A percentile compares a stretch with the other conserved stretches of the same genome.
Evolutionary conservation across 2,888 invertebrate species (phyloP).

Genomic region (Xanthorhoe designata): DNA sequence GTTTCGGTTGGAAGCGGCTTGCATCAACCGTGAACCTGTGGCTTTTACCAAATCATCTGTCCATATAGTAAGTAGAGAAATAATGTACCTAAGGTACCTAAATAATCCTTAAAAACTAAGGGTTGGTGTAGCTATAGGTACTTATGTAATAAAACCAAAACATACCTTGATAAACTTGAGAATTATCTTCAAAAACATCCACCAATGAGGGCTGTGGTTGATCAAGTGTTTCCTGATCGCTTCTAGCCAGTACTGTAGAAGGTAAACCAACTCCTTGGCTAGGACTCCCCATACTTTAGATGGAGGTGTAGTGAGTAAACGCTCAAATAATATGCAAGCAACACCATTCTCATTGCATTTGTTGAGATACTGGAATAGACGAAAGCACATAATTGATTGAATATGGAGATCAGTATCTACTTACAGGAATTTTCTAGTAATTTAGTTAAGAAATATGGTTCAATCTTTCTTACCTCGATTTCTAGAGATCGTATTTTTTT

Average conservation of each 20-base stretch:
- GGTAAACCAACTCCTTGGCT: constrained; percentile 60
- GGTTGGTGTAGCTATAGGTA: neutral
- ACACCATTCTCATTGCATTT: constrained; percentile 67
- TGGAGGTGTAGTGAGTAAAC: constrained; percentile 58
- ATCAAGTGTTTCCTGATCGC: constrained; percentile 65
- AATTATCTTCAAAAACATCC: constrained; percentile 64
- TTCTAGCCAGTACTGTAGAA: constrained; percentile 71
- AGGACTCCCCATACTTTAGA: constrained; percentile 67
- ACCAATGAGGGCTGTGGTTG: constrained; percentile 62
- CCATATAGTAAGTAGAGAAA: too few relatives aligned
- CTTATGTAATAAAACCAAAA: neutral
- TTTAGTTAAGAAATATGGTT: neutral
- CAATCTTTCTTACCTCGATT: constrained; percentile 63
- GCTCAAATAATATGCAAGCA: constrained; percentile 61
- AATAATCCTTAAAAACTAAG: too few relatives aligned
- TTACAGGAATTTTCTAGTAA: too few relatives aligned
- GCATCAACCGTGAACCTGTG: too few relatives aligned
- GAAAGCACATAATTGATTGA: too few relatives aligned
- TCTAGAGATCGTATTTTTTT: constrained; percentile 67
- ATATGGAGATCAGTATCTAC: too few relatives aligned
- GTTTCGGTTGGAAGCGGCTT: too few relatives aligned
- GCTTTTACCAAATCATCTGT: too few relatives aligned
- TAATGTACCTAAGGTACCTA: too few relatives aligned
- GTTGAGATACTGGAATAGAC: constrained; percentile 64
- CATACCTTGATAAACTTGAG: constrained; percentile 65